Evolutionary conservation across 2,797 vertebrate species (phyloP).

Genomic region (Hoplostethus atlanticus): DNA sequence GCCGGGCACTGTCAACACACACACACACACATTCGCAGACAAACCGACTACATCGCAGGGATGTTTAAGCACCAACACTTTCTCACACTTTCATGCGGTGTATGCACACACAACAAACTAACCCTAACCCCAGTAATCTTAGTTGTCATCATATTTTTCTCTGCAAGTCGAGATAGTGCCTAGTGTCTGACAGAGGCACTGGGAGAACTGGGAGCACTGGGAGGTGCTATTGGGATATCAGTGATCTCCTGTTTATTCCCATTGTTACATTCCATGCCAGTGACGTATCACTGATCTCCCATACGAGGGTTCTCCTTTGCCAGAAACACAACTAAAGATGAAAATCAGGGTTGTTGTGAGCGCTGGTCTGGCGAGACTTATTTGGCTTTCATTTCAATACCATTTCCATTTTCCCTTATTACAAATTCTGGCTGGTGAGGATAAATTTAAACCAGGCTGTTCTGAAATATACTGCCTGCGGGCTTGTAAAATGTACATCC

Average conservation of each 20-base stretch:
- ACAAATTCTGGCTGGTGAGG: conserved; percentile 8
- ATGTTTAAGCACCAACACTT: conserved; percentile 43
- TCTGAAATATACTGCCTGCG: not conserved
- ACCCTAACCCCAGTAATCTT: not conserved
- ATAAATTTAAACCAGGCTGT: conserved; percentile 6
- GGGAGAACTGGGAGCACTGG: not conserved
- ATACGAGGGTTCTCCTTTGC: conserved; percentile 63
- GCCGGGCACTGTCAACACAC: conserved; percentile 50
- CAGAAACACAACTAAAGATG: conserved; percentile 53
- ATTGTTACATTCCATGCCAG: conserved; percentile 32
- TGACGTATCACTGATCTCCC: conserved; percentile 49
- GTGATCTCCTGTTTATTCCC: conserved; percentile 41
- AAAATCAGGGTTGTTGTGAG: conserved; percentile 46
- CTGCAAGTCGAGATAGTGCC: not conserved
- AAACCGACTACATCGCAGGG: not conserved
- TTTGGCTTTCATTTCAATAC: conserved; percentile 41
- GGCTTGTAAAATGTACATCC: not conserved
- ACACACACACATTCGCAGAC: conserved; percentile 2
- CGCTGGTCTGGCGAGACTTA: conserved; percentile 30
- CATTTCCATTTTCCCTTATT: conserved; percentile 57
- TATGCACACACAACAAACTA: conserved; percentile 8
- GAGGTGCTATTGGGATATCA: conserved; percentile 28
- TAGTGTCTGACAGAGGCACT: no score
- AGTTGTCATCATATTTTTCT: not conserved
- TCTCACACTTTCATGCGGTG: not conserved